Conservation (phyloP, 2,888 invertebrate species). For the Lymantria dispar region DNA sequence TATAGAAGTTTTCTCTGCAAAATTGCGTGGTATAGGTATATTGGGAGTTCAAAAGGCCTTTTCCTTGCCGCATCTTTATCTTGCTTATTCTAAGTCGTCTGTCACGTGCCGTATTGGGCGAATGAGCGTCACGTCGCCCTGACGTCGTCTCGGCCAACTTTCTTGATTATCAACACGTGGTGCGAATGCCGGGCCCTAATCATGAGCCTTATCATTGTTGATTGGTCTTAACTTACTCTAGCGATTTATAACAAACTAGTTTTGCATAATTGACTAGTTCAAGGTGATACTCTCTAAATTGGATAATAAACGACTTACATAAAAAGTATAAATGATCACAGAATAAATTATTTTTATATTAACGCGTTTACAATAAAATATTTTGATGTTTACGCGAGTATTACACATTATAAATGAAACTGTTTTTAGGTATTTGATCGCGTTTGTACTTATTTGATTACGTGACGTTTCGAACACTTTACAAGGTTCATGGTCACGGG, state of each 20-base stretch:
- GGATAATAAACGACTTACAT: not conserved
- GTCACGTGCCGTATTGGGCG: conserved; percentile 63
- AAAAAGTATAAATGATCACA: too few relatives aligned
- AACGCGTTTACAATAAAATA: too few relatives aligned
- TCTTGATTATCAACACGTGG: conserved; percentile 75
- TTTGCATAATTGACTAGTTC: conserved; percentile 8
- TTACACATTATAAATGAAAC: too few relatives aligned
- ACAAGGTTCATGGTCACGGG: too few relatives aligned
- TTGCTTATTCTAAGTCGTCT: conserved; percentile 33
- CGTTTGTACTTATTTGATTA: too few relatives aligned
- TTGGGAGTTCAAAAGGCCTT: not conserved
- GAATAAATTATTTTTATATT: too few relatives aligned
- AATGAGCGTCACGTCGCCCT: conserved; percentile 65
- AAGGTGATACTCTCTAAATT: not conserved
- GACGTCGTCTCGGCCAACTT: conserved; percentile 64
- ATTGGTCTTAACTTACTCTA: conserved; percentile 29
- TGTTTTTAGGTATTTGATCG: too few relatives aligned
- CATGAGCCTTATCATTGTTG: conserved; percentile 37
- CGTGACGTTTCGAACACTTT: too few relatives aligned
- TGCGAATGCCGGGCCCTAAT: conserved; percentile 56
- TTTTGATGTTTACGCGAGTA: too few relatives aligned
- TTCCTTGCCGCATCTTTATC: conserved; percentile 4
- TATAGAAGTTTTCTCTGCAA: too few relatives aligned
- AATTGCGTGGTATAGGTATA: too few relatives aligned
- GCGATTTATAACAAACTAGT: conserved; percentile 11